A percentile compares a stretch with the other conserved stretches of the same genome.
Conservation (phyloP, 2,113 vertebrate genomes). For the Rhea pennata region DNA sequence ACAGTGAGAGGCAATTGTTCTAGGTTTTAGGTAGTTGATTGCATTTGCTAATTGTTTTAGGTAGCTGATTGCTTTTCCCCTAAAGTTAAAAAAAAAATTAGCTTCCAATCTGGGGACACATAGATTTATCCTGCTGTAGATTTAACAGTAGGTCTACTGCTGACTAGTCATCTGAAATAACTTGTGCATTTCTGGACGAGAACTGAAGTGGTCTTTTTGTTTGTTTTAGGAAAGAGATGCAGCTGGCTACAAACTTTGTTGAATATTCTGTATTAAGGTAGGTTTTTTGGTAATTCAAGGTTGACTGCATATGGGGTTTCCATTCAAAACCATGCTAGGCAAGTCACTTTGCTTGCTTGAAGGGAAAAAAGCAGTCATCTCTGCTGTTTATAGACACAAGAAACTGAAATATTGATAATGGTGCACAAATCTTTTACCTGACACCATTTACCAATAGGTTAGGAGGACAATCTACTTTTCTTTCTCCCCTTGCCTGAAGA, state of each 20-base stretch:
- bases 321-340: not conserved
- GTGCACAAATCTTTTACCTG: not conserved
- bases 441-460: accelerated
- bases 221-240: not conserved
- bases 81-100: not conserved
- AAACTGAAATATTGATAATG: accelerated
- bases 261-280: accelerated
- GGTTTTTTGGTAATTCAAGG: no score
- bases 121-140: accelerated
- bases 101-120: not conserved
- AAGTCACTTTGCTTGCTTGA: not conserved
- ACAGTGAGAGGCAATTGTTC: not conserved
- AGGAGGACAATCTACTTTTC: not conserved
- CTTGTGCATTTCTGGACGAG: not conserved
- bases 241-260: accelerated
- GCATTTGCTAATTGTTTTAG: not conserved
- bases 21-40: not conserved
- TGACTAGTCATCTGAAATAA: accelerated
- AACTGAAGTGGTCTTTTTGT: not conserved
- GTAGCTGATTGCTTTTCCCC: not conserved
- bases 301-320: accelerated
- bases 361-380: not conserved
- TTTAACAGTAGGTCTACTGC: accelerated
- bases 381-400: accelerated
- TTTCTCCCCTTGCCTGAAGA: not conserved